Conservation (phyloP, 2,113 vertebrate species). For the Gadus macrocephalus region DNA sequence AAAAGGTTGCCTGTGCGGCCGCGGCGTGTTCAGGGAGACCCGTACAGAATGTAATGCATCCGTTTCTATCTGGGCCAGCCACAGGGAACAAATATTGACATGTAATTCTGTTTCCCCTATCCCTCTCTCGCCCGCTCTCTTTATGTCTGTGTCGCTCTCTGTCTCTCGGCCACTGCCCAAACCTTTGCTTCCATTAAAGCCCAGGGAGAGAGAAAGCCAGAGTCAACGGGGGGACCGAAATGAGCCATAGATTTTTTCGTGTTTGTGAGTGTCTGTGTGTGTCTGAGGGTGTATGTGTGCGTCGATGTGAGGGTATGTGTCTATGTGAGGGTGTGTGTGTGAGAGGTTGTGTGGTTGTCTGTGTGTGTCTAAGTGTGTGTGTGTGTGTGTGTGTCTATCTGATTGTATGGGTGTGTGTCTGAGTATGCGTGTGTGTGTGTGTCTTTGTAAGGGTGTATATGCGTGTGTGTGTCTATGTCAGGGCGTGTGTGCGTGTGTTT, state of each 20-base stretch:
- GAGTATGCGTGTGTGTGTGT: too few species aligned
- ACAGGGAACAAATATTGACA: slow-evolving; percentile 79
- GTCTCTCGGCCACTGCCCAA: slow-evolving; percentile 36
- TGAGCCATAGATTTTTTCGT: slow-evolving; percentile 68
- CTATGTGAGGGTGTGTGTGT: too few species aligned
- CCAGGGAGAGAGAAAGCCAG: slow-evolving; percentile 55
- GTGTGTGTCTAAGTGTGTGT: not conserved
- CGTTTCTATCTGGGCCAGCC: slow-evolving; percentile 63
- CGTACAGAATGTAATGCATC: slow-evolving; percentile 69
- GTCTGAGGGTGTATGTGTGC: too few species aligned
- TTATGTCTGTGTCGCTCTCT: slow-evolving; percentile 15
- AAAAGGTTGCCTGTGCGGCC: slow-evolving; percentile 43
- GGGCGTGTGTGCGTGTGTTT: too few species aligned
- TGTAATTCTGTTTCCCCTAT: slow-evolving; percentile 60
- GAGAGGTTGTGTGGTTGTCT: too few species aligned
- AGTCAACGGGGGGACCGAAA: slow-evolving; percentile 68
- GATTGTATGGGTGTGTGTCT: too few species aligned
- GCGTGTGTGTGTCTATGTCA: too few species aligned
- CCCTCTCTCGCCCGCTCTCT: slow-evolving; percentile 25
- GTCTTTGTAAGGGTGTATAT: too few species aligned
- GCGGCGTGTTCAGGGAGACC: too few species aligned
- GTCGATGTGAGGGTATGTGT: too few species aligned
- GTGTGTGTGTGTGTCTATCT: too few species aligned
- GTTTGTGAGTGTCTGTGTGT: too few species aligned
- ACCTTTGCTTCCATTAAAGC: slow-evolving; percentile 64